Conservation (phyloP, 1,140 invertebrate species). For the Lepidurus couesii region DNA sequence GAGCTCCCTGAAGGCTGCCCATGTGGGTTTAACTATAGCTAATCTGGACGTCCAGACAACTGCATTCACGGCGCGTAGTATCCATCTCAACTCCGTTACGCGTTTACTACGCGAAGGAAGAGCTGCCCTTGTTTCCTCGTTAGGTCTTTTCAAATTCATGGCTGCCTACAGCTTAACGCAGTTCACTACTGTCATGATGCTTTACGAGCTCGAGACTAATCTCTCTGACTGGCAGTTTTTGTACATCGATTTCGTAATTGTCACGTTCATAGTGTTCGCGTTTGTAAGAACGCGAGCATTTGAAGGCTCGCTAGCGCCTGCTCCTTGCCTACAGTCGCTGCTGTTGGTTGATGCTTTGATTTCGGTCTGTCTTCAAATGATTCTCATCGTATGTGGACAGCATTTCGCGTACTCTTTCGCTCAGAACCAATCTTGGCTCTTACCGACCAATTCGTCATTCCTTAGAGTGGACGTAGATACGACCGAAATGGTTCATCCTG, state of each 20-base stretch:
- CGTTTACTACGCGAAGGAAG: constrained; percentile 52
- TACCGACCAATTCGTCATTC: constrained; percentile 47
- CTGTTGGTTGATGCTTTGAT: constrained; percentile 48
- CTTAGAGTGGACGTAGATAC: constrained; percentile 40
- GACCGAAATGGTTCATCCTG: constrained; percentile 42
- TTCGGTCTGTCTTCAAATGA: constrained; percentile 44
- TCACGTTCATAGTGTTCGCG: constrained; percentile 69
- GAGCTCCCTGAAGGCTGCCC: constrained; percentile 51
- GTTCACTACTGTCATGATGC: constrained; percentile 84
- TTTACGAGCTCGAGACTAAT: constrained; percentile 73
- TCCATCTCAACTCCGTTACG: constrained; percentile 53
- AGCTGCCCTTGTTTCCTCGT: constrained; percentile 53
- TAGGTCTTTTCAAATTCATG: constrained; percentile 59
- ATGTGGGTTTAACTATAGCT: constrained; percentile 51
- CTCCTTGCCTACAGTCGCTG: constrained; percentile 54
- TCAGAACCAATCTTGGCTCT: constrained; percentile 50
- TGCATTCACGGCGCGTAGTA: constrained; percentile 54
- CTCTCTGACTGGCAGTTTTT: constrained; percentile 74
- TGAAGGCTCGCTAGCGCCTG: constrained; percentile 58
- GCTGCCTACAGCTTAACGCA: constrained; percentile 66
- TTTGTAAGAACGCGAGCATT: constrained; percentile 70
- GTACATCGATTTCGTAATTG: constrained; percentile 77
- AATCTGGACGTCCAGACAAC: constrained; percentile 55
- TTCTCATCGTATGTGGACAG: constrained; percentile 41
- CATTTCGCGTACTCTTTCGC: constrained; percentile 48